Base-by-base conservation (phyloP, 2,113 vertebrate genomes). In the Callocephalon fimbriatum region DNA sequence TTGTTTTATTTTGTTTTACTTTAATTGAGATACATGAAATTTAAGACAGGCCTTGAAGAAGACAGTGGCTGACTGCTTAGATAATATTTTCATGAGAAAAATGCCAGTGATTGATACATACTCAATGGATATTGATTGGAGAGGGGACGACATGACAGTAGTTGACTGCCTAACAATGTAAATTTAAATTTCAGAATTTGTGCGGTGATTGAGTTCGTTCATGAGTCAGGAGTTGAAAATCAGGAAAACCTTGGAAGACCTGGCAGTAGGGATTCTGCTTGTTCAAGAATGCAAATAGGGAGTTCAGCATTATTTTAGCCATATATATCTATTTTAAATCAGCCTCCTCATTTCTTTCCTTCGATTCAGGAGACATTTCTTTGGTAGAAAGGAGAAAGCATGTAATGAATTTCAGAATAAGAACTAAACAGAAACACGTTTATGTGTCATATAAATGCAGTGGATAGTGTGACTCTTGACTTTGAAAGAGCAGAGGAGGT, bases 101-200 rank as follows among this genome's bases (percentile, higher is more conserved):
- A 59, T 74, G 17, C 12, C 15, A 10, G 19, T 76, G 38, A 76
- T 54, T 76, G 35, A 40, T 83, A 35, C 3, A 47, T 74, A 38
- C 15, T 70, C 50, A 58, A 5, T 67, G 20, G 47, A 27, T 89
- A 74, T 65, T 63, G 50, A 67, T 63, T 53, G n/a, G 51, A 70
- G 8, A 21, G 9, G 4, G 6, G 9, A 12, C 0, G 1, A 23
- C 12, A 71, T 0, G 3, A 67, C 10, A 10, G 32, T 26, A 51
- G 38, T 9, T 38, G 68, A 40, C 56, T 81, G 44, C 37, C 32
- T 84, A 61, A 25, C 61, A 59, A 14, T 51, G 51, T 53, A 58
- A 61, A 50, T 35, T 74, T 54, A 51, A 96, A 61, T 25, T 93
- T 85, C 23, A 75, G n/a, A 82, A 85, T 65, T 91, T 20, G 48